Conservation (phyloP, 2,888 invertebrate genomes). For the Deilephila elpenor region DNA sequence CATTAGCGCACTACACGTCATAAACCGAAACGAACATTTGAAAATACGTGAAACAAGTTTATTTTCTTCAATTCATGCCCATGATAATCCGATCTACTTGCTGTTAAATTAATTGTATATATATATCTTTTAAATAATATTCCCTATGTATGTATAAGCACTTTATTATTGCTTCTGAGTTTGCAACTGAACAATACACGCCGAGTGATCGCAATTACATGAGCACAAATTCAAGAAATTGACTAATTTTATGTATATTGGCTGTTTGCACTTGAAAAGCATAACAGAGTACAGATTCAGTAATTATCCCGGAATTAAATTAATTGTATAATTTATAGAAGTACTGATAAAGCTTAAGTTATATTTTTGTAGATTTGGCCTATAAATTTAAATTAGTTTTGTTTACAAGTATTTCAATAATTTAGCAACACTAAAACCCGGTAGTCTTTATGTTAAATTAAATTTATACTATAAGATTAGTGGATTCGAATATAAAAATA, state of each 20-base stretch:
- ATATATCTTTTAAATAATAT: conserved; percentile 43
- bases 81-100: conserved; percentile 62
- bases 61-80: conserved; percentile 66
- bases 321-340: conserved; percentile 27
- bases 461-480: no score
- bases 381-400: no score
- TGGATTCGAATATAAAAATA: no score
- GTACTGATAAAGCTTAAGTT: not conserved
- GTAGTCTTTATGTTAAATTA: no score
- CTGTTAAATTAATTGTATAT: conserved; percentile 32
- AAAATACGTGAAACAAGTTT: conserved; percentile 81
- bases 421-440: no score
- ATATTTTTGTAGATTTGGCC: no score
- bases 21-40: conserved; percentile 73
- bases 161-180: conserved; percentile 53
- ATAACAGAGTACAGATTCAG: conserved; percentile 65
- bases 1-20: conserved; percentile 50
- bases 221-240: conserved; percentile 68
- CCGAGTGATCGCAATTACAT: conserved; percentile 62
- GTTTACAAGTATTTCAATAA: no score
- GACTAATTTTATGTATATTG: conserved; percentile 46
- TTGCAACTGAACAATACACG: conserved; percentile 44
- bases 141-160: conserved; percentile 45
- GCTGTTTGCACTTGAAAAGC: conserved; percentile 59
- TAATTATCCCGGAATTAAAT: conserved; percentile 27